phyloP scores from a whole-genome alignment of 2,797 vertebrate genomes.

The Scarus forsteni region DNA sequence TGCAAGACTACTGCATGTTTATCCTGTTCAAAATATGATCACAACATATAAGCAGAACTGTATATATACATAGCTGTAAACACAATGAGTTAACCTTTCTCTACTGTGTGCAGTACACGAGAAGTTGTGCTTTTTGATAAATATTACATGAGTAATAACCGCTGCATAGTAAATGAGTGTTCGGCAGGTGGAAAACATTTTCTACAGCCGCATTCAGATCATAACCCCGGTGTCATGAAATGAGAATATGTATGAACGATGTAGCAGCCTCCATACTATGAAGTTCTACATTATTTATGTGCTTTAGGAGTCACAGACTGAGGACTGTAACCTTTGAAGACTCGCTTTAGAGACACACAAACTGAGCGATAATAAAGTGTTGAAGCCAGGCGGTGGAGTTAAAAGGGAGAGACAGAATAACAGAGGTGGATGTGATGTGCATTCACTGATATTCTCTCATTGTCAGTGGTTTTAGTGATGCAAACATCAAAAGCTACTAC shows the following conservation, averaged over 20 bases:
- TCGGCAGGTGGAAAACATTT: slow-evolving; percentile 42
- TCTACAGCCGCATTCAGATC: slow-evolving; percentile 35
- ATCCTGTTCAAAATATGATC: not conserved
- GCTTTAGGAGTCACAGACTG: slow-evolving; percentile 26
- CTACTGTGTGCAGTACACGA: slow-evolving; percentile 23
- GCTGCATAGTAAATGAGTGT: slow-evolving; percentile 52
- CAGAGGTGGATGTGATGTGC: slow-evolving; percentile 11
- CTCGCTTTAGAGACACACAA: slow-evolving; percentile 8
- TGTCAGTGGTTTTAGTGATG: slow-evolving; percentile 17
- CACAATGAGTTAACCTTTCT: slow-evolving; percentile 29
- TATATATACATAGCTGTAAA: slow-evolving; percentile 19
- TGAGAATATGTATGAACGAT: slow-evolving; percentile 18
- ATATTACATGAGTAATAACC: slow-evolving; percentile 63
- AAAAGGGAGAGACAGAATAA: slow-evolving; percentile 21
- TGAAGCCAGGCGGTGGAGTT: slow-evolving; percentile 39
- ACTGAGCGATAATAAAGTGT: slow-evolving; percentile 20
- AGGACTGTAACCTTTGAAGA: slow-evolving; percentile 39
- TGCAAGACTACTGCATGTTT: not conserved
- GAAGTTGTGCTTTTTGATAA: slow-evolving; percentile 47
- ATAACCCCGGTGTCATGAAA: slow-evolving; percentile 30
- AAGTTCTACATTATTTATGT: slow-evolving; percentile 64
- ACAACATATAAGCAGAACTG: not conserved
- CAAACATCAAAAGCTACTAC: slow-evolving; percentile 20
- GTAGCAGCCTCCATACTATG: slow-evolving; percentile 24
- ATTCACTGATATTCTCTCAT: slow-evolving; percentile 5